Base-by-base conservation (phyloP, 2,888 invertebrate species). In the Caenorhabditis plicata region DNA sequence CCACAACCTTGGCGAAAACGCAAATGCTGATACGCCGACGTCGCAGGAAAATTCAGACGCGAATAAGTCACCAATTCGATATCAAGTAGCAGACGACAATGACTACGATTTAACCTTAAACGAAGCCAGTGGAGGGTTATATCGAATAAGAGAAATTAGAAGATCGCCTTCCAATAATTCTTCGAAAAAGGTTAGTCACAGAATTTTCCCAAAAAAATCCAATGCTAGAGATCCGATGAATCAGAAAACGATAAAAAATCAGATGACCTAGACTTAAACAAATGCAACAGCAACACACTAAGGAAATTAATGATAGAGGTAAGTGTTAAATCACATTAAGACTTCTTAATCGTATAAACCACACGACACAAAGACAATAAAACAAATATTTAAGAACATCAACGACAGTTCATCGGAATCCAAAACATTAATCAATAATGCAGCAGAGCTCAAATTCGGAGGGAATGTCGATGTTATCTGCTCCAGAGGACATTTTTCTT, bases 401-500 rank as follows among this genome's bases (percentile, higher is more conserved):
- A 61, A 45, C 35, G 69, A 73, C 32, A 75, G 67, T 27, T 72
- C 75, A 4, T 61, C 77, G 3, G 66, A 72, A 23, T 70, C 75
- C 2, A 77, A 77, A 46, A 68, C 70, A 32, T 62, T 60, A 22
- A 70, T 77, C 31, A 73, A 71, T 48, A 43, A 35, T 8, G 66
- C 65, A 0, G 72, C 72, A 3, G 72, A 72, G 44, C 58, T 45
- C 1, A 64, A 70, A 25, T 66, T 78, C 42, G 75, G 75, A 19
- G 74, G 73, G 19, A 66, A 63, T 47, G 72, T 78, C 19, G 78
- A 78, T 44, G 78, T 78, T 29, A 63, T 78, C 43, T 78, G 78
- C 52, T 68, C 69, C 3, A 50, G 71, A 32, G 73, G 72, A 22
- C 75, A 77, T 49, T 78, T 78, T 64, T 71, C 71, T 22, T 72